Evolutionary conservation across 2,797 vertebrate genomes (phyloP), one percentile per base, ranked within the genome.

Genomic region (Vireo griseus): DNA sequence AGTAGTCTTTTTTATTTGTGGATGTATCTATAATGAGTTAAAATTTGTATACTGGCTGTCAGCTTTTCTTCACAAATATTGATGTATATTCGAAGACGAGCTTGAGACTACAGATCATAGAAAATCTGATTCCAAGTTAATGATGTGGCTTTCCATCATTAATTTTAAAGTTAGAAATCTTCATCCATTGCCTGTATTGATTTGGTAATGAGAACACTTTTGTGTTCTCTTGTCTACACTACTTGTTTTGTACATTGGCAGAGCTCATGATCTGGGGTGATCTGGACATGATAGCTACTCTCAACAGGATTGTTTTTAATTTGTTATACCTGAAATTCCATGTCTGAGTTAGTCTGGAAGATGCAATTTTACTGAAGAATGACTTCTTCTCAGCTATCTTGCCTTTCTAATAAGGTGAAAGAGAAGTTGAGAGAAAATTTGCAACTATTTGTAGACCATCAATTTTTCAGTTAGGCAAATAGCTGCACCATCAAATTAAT

Each of bases 121-220:
- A 75, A 94, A 88, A 94, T 75, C 50, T 48, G 54, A 78, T 72
- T 89, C 25, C 31, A 88, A 78, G 35, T 72, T 75, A 88, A 84
- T 39, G n/a, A 52, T 86, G 58, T 68, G 39, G 42, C 51, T 86
- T 93, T 88, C 40, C 83, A 72, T 51, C 51, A 65, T 72, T 78
- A 86, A 86, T 80, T 93, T 92, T 86, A 44, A 88, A 58, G 63
- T 84, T n/a, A 55, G 54, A 78, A 85, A 69, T 66, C 66, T 92
- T 92, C 17, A 75, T 77, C 16, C 12, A 25, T 67, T 92, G 71
- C 13, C 51, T 75, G 28, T 63, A 78, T 88, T 78, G 62, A 86
- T 90, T 84, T 84, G 69, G 21, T 93, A 92, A 88, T 77, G 42
- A 93, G 79, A 86, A 20, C 13, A 31, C 7, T 61, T 90, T 31